Conservation (phyloP, 2,888 invertebrate species). For the Venustoraphidia nigricollis region DNA sequence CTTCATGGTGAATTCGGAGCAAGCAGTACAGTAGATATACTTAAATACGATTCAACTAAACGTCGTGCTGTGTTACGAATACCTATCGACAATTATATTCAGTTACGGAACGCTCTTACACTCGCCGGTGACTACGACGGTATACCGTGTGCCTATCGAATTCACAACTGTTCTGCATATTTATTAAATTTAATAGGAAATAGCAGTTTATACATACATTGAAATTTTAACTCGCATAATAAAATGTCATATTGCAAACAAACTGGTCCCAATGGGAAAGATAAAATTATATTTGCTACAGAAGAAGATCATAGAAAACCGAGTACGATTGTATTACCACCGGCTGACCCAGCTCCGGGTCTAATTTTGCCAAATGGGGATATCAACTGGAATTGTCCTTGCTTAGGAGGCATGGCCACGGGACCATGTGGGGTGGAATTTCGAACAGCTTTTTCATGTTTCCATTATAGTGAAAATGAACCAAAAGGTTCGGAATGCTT, state of each 20-base stretch:
- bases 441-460: constrained; percentile 87
- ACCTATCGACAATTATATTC: constrained; percentile 33
- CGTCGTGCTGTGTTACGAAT: constrained; percentile 39
- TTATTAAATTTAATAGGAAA: constrained; percentile 25
- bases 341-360: constrained; percentile 61
- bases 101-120: constrained; percentile 39
- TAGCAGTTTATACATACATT: constrained; percentile 24
- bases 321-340: constrained; percentile 51
- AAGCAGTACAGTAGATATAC: constrained; percentile 34
- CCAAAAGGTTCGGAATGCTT: constrained; percentile 90
- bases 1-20: constrained; percentile 43
- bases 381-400: constrained; percentile 96
- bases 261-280: constrained; percentile 46
- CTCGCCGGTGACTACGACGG: constrained; percentile 32
- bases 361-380: constrained; percentile 71
- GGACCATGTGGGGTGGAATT: constrained; percentile 92
- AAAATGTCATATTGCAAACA: constrained; percentile 32
- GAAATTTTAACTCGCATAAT: constrained; percentile 3
- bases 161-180: constrained; percentile 34
- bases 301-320: constrained; percentile 64
- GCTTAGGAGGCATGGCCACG: constrained; percentile 93
- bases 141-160: constrained; percentile 32
- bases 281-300: constrained; percentile 68
- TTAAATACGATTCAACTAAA: constrained; percentile 33
- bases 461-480: constrained; percentile 78